phyloP scores from a whole-genome alignment of 2,113 vertebrate species.

The Pelusios castaneus region DNA sequence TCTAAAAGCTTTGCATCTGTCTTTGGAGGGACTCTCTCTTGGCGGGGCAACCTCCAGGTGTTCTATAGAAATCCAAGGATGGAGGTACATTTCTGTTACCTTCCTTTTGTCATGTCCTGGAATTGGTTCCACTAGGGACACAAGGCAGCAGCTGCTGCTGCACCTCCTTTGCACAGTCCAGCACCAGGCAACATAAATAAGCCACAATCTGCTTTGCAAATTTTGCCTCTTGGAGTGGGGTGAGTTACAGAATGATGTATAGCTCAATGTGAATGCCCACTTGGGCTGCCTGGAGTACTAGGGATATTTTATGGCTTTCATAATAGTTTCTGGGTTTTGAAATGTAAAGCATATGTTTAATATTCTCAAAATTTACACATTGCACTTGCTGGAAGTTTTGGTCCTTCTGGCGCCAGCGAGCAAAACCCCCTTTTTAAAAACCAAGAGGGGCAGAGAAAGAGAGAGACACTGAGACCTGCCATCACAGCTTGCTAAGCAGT shows the following conservation, averaged over 20 bases:
- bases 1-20: fast-evolving
- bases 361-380: conserved; percentile 60
- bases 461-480: background rate
- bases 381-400: conserved; percentile 46
- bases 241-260: conserved; percentile 46
- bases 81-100: background rate
- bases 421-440: background rate
- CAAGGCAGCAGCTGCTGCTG: background rate
- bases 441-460: background rate
- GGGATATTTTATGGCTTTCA: conserved; percentile 68
- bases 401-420: conserved; percentile 3
- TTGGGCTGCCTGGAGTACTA: conserved; percentile 29
- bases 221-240: background rate
- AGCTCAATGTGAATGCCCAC: conserved; percentile 41
- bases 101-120: background rate
- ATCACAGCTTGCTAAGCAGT: background rate
- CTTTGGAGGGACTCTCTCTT: fast-evolving
- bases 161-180: background rate
- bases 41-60: fast-evolving
- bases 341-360: conserved; percentile 74
- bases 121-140: fast-evolving
- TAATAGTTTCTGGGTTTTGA: conserved; percentile 60
- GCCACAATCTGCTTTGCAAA: conserved; percentile 6
- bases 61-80: fast-evolving
- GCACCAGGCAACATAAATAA: background rate